These are phyloP conservation scores for Halictus ligatus DNA, from an alignment of 2,888 invertebrate species.

Conservation along the genomic window DNA sequence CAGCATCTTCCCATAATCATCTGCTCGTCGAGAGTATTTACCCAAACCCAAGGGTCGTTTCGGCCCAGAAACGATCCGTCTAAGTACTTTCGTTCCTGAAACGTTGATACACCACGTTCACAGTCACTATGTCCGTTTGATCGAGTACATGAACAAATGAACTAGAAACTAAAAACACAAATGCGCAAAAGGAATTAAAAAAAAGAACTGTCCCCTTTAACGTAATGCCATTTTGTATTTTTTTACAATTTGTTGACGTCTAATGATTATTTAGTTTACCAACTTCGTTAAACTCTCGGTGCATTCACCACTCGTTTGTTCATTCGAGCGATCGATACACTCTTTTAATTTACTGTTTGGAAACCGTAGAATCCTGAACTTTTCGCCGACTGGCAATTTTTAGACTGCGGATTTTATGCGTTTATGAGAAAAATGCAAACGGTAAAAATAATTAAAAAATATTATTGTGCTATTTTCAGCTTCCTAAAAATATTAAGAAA, in stretches of 20 bases:
- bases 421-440: background rate
- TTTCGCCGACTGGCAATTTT: too few relatives aligned
- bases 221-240: background rate
- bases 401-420: too few relatives aligned
- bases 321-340: too few relatives aligned
- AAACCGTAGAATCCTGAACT: too few relatives aligned
- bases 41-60: background rate
- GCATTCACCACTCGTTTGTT: too few relatives aligned
- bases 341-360: too few relatives aligned
- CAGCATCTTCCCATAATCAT: slow-evolving; percentile 6
- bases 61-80: slow-evolving; percentile 3
- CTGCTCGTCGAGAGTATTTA: background rate
- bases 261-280: background rate
- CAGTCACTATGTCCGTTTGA: background rate
- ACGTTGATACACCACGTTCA: background rate
- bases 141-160: background rate
- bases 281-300: too few relatives aligned
- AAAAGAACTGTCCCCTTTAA: background rate
- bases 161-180: background rate
- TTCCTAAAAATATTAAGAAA: background rate
- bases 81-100: background rate
- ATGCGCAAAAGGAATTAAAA: background rate
- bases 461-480: background rate
- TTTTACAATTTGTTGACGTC: background rate
- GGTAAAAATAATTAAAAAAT: background rate